Evolutionary conservation across 2,888 invertebrate species (phyloP).

Genomic region (Conops quadrifasciatus): DNA sequence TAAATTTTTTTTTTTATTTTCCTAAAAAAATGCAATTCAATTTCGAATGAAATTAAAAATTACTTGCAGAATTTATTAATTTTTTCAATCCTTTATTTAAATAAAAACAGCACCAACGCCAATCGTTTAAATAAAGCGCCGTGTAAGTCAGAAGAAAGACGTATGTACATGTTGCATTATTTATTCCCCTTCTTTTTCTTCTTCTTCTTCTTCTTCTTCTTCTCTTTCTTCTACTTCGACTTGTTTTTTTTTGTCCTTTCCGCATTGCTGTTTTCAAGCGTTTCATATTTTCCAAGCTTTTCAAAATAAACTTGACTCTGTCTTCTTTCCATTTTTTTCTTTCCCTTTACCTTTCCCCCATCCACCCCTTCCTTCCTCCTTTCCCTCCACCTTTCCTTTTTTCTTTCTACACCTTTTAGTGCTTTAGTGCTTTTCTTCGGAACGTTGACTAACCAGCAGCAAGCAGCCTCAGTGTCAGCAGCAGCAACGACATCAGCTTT

Average conservation of each 20-base stretch:
- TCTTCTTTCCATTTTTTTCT: background rate
- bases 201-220: background rate
- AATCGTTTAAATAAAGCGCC: no score
- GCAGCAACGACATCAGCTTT: slow-evolving; percentile 4
- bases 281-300: no score
- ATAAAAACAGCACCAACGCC: no score
- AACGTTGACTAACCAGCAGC: no score
- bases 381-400: background rate
- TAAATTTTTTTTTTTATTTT: no score
- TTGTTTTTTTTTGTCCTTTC: background rate
- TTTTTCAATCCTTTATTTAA: background rate
- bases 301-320: background rate
- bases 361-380: background rate
- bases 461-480: background rate
- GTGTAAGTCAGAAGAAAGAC: background rate
- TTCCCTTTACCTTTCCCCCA: background rate
- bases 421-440: no score
- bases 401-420: background rate
- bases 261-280: background rate
- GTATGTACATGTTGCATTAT: no score
- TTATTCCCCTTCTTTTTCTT: no score
- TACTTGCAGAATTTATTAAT: background rate
- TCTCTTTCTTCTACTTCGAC: background rate
- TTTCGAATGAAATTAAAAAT: no score
- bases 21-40: background rate